These are phyloP conservation scores for Girardinichthys multiradiatus DNA, from an alignment of 2,113 vertebrate species.

Conservation along the genomic window DNA sequence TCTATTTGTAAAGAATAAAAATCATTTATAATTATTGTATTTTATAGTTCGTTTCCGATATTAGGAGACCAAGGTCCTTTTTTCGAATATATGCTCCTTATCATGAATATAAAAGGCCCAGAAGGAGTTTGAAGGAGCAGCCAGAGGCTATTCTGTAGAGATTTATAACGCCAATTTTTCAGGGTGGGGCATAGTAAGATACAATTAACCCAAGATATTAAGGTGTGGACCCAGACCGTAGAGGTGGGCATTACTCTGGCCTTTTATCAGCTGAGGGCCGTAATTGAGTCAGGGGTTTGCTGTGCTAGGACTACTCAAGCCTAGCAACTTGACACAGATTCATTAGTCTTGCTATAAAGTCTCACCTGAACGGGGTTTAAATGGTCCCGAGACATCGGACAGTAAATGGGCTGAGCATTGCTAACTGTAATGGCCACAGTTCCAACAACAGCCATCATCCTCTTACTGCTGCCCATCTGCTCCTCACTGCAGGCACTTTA, in stretches of 20 bases:
- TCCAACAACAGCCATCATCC: constrained; percentile 61
- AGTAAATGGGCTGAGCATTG: constrained; percentile 12
- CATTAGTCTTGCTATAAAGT: neutral
- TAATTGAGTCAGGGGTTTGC: neutral
- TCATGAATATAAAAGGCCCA: neutral
- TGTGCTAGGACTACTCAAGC: too few relatives aligned
- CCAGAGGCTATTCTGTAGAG: neutral
- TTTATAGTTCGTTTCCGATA: constrained; percentile 28
- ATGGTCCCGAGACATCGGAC: constrained; percentile 35
- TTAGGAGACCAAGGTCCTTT: neutral
- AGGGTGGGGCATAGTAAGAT: neutral
- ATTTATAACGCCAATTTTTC: neutral
- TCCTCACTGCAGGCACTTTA: constrained; percentile 53
- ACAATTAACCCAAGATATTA: neutral
- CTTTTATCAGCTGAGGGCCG: neutral
- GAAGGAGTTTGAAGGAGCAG: neutral
- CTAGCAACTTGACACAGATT: neutral
- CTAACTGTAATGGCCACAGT: constrained; percentile 36
- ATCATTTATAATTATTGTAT: constrained; percentile 28
- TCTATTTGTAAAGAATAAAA: constrained; percentile 33
- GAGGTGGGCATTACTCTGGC: neutral
- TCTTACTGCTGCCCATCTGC: constrained; percentile 70
- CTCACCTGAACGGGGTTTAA: neutral
- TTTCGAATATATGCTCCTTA: neutral
- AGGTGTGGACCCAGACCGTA: neutral